Base-by-base conservation (phyloP, 2,113 vertebrate genomes). In the Camelus bactrianus region DNA sequence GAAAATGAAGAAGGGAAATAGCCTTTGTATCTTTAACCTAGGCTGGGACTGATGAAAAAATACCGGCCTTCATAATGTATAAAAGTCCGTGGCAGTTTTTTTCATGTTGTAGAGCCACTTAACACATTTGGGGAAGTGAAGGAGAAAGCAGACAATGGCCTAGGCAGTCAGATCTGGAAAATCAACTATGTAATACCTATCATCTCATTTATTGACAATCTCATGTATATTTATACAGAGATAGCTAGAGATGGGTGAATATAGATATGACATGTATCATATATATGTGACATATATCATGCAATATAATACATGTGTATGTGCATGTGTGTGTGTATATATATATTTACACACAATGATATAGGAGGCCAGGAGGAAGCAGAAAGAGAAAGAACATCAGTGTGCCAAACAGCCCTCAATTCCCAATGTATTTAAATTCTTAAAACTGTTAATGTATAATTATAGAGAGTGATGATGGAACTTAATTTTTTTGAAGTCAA, bases 101-200 rank as follows among this genome's bases (percentile, higher is more conserved):
- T 77, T 48, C 76, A 14, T 60, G 26, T n/a, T 58, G 32, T 13
- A 79, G 62, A 92, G 17, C 15, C 35, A 80, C 20, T 79, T 86
- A 54, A 86, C 24, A 35, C 35, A 28, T 70, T 13, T 73, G 42
- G 24, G 77, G 22, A 85, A 85, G 54, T 60, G 46, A 93, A 42
- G 46, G 4, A 87, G 52, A 80, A 87, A 89, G 8, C 13, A 86
- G 58, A 76, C 50, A 52, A 17, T 72, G 76, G 85, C 60, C 30
- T 80, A 85, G 16, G 69, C 19, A 46, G n/a, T 77, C 30, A 91
- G 62, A 88, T 64, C 77, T 96, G 93, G 88, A 83, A 94, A 96
- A 91, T 67, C 35, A 82, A 62, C 9, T 50, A 22, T 28, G 26
- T 76, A 42, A 42, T 42, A 42, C 38, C 38, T 42, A 5, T 42